phyloP scores from a whole-genome alignment of 1,140 invertebrate genomes.

The Nomia melanderi region DNA sequence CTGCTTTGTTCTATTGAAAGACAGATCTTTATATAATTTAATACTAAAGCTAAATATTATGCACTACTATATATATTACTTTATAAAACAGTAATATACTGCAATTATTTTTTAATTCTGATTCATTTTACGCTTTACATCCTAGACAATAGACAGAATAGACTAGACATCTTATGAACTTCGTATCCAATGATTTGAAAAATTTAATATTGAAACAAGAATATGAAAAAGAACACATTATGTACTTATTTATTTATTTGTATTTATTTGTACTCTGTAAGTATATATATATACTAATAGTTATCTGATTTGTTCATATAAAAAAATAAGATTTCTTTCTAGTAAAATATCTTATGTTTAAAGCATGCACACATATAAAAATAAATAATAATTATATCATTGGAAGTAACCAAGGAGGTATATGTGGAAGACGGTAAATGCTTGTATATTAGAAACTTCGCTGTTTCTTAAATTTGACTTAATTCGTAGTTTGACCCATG shows the following conservation, averaged over 20 bases:
- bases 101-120: too few species aligned
- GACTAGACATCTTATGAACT: too few species aligned
- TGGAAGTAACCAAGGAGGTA: neutral
- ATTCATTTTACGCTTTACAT: too few species aligned
- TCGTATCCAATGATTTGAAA: too few species aligned
- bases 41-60: slow-evolving; percentile 5
- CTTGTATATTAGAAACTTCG: neutral
- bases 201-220: too few species aligned
- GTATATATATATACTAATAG: neutral
- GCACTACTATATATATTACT: too few species aligned
- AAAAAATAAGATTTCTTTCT: slow-evolving; percentile 7
- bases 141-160: too few species aligned
- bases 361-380: slow-evolving; percentile 17
- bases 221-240: too few species aligned
- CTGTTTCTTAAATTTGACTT: too few species aligned
- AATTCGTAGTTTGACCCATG: slow-evolving; percentile 67
- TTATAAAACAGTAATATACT: too few species aligned
- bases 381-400: slow-evolving; percentile 20
- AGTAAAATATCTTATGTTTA: neutral
- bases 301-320: neutral
- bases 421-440: neutral
- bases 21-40: neutral
- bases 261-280: too few species aligned
- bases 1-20: neutral
- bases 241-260: too few species aligned